Percentiles rank a stretch among this genome's conserved stretches.
Conservation (phyloP, 2,888 invertebrate genomes). For the Druceiella hillmani region DNA sequence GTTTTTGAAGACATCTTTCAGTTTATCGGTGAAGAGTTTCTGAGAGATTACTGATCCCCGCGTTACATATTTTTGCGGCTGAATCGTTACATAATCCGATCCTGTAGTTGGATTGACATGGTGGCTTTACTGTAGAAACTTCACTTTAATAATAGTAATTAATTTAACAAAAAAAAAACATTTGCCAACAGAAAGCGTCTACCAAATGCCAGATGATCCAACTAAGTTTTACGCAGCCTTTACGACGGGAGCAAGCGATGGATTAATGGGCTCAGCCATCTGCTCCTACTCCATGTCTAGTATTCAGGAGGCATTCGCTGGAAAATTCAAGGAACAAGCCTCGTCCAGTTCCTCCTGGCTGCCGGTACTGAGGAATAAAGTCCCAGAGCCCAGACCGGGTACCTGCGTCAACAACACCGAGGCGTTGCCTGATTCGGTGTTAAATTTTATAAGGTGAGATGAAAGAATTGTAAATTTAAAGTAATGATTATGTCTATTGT, state of each 20-base stretch:
- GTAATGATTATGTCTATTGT: too few relatives aligned
- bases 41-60: too few relatives aligned
- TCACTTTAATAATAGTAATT: too few relatives aligned
- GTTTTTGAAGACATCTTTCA: too few relatives aligned
- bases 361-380: slow-evolving; percentile 57
- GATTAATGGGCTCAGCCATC: slow-evolving; percentile 64
- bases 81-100: too few relatives aligned
- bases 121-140: too few relatives aligned
- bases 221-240: slow-evolving; percentile 63
- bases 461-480: too few relatives aligned
- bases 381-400: slow-evolving; percentile 61
- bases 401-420: slow-evolving; percentile 62
- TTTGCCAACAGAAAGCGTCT: slow-evolving; percentile 67
- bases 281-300: slow-evolving; percentile 62
- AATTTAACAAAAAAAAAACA: too few relatives aligned
- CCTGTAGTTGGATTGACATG: too few relatives aligned
- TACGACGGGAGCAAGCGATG: slow-evolving; percentile 61
- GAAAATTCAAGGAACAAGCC: slow-evolving; percentile 64
- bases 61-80: too few relatives aligned
- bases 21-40: too few relatives aligned
- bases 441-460: slow-evolving; percentile 61
- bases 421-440: slow-evolving; percentile 56
- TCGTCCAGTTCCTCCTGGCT: slow-evolving; percentile 63
- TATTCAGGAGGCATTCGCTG: slow-evolving; percentile 61
- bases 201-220: slow-evolving; percentile 57